phyloP scores from a whole-genome alignment of 1,140 invertebrate genomes.

The Diorhabda carinulata region DNA sequence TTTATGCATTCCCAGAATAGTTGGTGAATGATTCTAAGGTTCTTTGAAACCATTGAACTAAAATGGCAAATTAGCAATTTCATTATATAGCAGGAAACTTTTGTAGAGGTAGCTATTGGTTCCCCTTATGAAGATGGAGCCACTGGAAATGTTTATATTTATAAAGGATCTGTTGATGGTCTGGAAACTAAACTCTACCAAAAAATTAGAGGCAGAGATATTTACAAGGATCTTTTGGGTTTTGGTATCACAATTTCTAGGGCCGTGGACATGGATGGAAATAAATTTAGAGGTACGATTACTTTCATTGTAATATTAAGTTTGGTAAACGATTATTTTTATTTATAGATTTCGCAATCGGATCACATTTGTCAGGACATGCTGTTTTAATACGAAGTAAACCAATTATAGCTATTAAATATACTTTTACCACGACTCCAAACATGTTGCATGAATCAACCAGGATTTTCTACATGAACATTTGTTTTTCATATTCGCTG shows the following conservation, averaged over 20 bases:
- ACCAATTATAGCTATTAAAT: constrained; percentile 10
- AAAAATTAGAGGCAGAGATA: constrained; percentile 44
- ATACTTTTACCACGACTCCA: neutral
- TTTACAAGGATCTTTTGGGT: constrained; percentile 44
- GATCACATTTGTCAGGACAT: constrained; percentile 15
- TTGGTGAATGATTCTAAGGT: no score
- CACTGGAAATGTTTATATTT: constrained; percentile 53
- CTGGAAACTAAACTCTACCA: constrained; percentile 49
- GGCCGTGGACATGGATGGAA: constrained; percentile 50
- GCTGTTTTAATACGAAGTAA: constrained; percentile 7
- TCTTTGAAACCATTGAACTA: no score
- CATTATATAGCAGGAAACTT: neutral
- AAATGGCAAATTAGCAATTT: no score
- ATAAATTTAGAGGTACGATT: constrained; percentile 46
- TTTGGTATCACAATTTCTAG: constrained; percentile 53
- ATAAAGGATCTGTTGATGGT: constrained; percentile 50
- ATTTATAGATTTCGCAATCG: constrained; percentile 12
- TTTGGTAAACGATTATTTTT: neutral
- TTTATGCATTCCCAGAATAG: no score
- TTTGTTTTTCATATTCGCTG: constrained; percentile 3
- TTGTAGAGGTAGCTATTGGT: constrained; percentile 51
- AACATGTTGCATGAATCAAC: neutral
- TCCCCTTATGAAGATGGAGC: constrained; percentile 52
- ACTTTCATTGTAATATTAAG: neutral
- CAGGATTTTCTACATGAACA: neutral